phyloP scores from a whole-genome alignment of 1,140 invertebrate species.

The Phthorimaea operculella region DNA sequence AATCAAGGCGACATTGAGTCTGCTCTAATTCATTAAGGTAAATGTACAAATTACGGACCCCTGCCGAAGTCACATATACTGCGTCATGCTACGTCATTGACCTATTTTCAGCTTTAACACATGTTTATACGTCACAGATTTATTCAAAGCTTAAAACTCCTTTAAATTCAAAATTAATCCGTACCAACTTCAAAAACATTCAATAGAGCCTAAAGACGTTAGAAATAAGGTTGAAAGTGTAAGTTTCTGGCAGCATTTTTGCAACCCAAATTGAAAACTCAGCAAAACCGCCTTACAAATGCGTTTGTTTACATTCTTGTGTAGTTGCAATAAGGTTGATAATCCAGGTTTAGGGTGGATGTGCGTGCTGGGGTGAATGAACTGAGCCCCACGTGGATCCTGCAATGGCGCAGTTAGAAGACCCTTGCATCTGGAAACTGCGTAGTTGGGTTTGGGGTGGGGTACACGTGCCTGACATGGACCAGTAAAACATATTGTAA shows the following conservation, averaged over 20 bases:
- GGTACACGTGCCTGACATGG: slow-evolving; percentile 20
- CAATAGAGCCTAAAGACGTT: not conserved
- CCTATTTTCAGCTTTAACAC: no score
- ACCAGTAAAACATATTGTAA: not conserved
- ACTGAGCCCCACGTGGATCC: slow-evolving; percentile 45
- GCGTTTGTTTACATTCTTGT: slow-evolving; percentile 3
- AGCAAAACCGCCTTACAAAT: not conserved
- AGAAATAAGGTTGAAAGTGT: not conserved
- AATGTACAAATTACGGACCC: no score
- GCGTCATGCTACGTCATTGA: no score
- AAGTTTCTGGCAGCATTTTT: not conserved
- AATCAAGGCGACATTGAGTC: no score
- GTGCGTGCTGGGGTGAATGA: slow-evolving; percentile 35
- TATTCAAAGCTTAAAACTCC: not conserved
- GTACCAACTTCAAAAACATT: not conserved
- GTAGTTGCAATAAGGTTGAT: not conserved
- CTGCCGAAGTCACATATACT: no score
- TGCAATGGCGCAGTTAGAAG: slow-evolving; percentile 58
- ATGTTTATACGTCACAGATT: not conserved
- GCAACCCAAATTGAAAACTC: not conserved
- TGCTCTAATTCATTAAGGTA: no score
- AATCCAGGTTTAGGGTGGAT: not conserved
- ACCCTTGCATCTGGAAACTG: slow-evolving; percentile 52
- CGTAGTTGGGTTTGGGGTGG: slow-evolving; percentile 29
- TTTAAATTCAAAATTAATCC: not conserved